Evolutionary conservation across 2,888 invertebrate species (phyloP).

Genomic region (Scelioninae gen. 2): DNA sequence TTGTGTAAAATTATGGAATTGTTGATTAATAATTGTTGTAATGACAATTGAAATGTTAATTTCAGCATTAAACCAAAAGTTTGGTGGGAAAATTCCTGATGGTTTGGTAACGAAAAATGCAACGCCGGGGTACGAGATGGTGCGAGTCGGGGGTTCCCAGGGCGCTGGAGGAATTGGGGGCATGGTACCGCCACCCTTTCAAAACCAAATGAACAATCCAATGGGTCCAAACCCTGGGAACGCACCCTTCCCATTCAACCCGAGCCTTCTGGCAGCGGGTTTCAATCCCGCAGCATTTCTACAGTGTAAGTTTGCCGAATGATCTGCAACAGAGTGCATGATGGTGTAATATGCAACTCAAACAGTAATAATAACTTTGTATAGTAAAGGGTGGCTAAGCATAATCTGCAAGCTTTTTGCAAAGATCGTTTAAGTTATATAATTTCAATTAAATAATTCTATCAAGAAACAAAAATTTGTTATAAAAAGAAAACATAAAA

Average conservation of each 20-base stretch:
- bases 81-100: constrained; percentile 74
- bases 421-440: too few relatives aligned
- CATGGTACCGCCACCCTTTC: constrained; percentile 66
- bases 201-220: constrained; percentile 73
- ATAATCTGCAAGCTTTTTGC: too few relatives aligned
- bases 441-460: too few relatives aligned
- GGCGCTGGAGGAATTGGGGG: constrained; percentile 58
- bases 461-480: too few relatives aligned
- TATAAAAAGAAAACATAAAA: too few relatives aligned
- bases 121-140: constrained; percentile 78
- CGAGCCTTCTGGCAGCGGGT: constrained; percentile 73
- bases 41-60: too few relatives aligned
- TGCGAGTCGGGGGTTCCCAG: constrained; percentile 76
- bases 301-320: constrained; percentile 86
- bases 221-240: constrained; percentile 68
- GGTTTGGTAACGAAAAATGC: constrained; percentile 76
- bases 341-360: too few relatives aligned
- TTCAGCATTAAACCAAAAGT: constrained; percentile 68
- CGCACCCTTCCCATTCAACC: constrained; percentile 59
- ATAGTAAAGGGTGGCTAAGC: too few relatives aligned
- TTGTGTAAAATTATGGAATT: too few relatives aligned
- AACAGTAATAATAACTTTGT: too few relatives aligned
- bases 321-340: too few relatives aligned
- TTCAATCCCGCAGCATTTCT: constrained; percentile 87
- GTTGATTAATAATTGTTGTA: too few relatives aligned